A percentile compares a stretch with the other conserved stretches of the same genome.
phyloP scores from a whole-genome alignment of 1,140 invertebrate genomes.

The Maconellicoccus hirsutus region DNA sequence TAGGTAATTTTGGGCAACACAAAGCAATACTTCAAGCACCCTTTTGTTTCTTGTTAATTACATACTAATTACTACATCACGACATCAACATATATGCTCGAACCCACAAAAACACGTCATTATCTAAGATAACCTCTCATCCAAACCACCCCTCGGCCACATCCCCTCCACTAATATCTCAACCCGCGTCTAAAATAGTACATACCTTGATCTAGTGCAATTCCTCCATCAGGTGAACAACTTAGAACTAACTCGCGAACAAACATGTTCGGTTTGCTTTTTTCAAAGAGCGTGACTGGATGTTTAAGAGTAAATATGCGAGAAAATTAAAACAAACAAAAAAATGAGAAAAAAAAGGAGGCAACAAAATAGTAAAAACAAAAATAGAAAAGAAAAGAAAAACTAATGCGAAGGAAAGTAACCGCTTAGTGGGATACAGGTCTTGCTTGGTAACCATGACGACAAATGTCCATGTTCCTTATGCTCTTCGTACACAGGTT shows the following conservation, averaged over 20 bases:
- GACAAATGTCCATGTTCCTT: slow-evolving; percentile 13
- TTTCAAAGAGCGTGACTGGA: slow-evolving; percentile 10
- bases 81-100: too few relatives aligned
- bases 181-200: too few relatives aligned
- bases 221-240: neutral
- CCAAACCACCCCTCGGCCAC: too few relatives aligned
- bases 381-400: slow-evolving; percentile 19
- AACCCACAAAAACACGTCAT: too few relatives aligned
- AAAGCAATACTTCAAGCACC: too few relatives aligned
- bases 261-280: slow-evolving; percentile 15
- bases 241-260: neutral
- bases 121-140: too few relatives aligned
- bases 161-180: too few relatives aligned
- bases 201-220: too few relatives aligned
- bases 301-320: slow-evolving; percentile 17
- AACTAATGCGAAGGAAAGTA: slow-evolving; percentile 17
- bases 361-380: slow-evolving; percentile 22
- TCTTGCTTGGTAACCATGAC: slow-evolving; percentile 13
- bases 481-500: slow-evolving; percentile 2
- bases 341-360: slow-evolving; percentile 17
- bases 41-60: too few relatives aligned
- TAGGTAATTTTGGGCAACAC: too few relatives aligned
- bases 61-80: too few relatives aligned
- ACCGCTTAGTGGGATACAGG: slow-evolving; percentile 21
- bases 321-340: slow-evolving; percentile 20